phyloP scores from a whole-genome alignment of 2,888 invertebrate species.

The Drosophila hamatofila region DNA sequence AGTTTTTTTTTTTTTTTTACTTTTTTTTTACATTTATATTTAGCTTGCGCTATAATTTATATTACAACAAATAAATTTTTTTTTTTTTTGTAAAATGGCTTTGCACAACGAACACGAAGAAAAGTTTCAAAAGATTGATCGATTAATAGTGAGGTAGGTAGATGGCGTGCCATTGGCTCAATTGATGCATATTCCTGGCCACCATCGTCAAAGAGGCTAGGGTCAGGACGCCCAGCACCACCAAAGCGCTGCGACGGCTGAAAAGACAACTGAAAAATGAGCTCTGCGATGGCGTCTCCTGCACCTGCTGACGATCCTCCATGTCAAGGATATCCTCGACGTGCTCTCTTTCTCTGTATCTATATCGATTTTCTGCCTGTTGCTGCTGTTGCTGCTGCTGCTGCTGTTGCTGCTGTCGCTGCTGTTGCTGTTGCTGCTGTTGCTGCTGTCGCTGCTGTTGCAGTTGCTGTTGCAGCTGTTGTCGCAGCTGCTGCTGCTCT shows the following conservation, averaged over 20 bases:
- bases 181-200: neutral
- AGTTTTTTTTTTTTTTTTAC: neutral
- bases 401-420: neutral
- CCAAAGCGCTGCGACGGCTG: neutral
- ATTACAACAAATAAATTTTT: no score
- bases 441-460: no score
- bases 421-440: neutral
- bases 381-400: neutral
- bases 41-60: no score
- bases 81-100: no score
- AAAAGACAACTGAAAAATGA: neutral
- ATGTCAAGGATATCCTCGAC: neutral
- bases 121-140: neutral
- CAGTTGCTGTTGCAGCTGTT: neutral
- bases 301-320: neutral
- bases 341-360: neutral
- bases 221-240: neutral
- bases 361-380: no score
- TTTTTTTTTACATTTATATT: no score
- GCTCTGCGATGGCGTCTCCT: no score
- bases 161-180: no score
- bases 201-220: slow-evolving; percentile 3
- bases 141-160: neutral
- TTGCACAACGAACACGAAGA: neutral
- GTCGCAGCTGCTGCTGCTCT: no score